Evolutionary conservation across 2,888 invertebrate species (phyloP), one percentile per base, ranked within the genome.

Genomic region (Sclerodermus sp.): DNA sequence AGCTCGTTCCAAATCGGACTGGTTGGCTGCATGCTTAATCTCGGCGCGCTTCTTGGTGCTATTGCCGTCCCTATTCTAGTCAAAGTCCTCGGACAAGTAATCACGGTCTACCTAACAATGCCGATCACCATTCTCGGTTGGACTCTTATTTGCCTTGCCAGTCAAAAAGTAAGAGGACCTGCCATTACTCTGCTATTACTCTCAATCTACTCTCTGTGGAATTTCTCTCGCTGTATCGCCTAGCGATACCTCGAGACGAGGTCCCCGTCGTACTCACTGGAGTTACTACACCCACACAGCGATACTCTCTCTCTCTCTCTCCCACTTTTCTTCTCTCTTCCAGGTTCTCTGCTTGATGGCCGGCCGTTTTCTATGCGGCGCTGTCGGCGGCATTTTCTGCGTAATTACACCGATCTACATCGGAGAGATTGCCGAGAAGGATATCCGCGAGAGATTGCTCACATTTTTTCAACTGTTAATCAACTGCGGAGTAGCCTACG

Each of bases 401-500:
- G 58, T 68, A 5, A 34, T 74, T 2, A 53, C 66, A 4, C 75
- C 76, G 1, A 57, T 71, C 8, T 74, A 71, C 58, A 62, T 75
- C 43, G 62, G 65, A 5, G 75, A 75, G 53, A 59, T 71, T 10
- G 70, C 73, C 1, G 66, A 68, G 34, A 59, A 55, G 38, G 53
- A 62, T 6, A 60, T 50, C 4, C 70, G 75, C 1, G 65, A 58
- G 6, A 55, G 62, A n/a, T 48, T 72, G 12, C 51, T 74, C 14
- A 55, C 58, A 14, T 64, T 68, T 43, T 73, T 72, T 39, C 74
- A 77, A 40, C 52, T 70, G 31, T 62, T 70, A 40, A 49, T 76
- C 9, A 72, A 68, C 42, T 61, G 59, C n/a, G 76, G 76, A 8
- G 47, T 76, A n/a, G 61, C 70, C 63, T 71, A 68, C 52, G 65